Conservation (phyloP, 2,888 invertebrate species). For the Diaprepes abbreviatus region DNA sequence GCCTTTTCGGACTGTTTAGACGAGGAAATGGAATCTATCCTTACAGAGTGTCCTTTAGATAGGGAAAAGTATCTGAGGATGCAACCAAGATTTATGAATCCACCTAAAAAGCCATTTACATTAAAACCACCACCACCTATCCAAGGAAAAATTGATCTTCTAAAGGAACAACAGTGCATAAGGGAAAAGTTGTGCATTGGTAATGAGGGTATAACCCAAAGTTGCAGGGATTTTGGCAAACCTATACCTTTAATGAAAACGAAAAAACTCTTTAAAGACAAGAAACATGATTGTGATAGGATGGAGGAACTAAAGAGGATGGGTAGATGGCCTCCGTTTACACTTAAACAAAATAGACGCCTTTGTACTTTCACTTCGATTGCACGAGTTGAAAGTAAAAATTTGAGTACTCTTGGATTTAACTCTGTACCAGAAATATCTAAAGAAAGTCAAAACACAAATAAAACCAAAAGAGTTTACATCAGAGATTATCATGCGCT, state of each 20-base stretch:
- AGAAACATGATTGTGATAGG: slow-evolving; percentile 45
- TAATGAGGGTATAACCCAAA: slow-evolving; percentile 52
- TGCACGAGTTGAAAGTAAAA: neutral
- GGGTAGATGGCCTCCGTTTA: slow-evolving; percentile 48
- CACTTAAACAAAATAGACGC: slow-evolving; percentile 13
- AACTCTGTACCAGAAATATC: slow-evolving; percentile 22
- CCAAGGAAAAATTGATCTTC: slow-evolving; percentile 51
- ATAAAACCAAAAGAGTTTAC: slow-evolving; percentile 4
- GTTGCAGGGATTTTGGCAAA: slow-evolving; percentile 54
- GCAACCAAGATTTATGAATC: slow-evolving; percentile 55
- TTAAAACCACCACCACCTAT: slow-evolving; percentile 53
- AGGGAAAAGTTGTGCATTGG: slow-evolving; percentile 52
- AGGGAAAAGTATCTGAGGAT: slow-evolving; percentile 48
- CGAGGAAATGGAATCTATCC: slow-evolving; percentile 50
- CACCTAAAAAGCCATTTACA: slow-evolving; percentile 10
- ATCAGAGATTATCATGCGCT: slow-evolving; percentile 49
- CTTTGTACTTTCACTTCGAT: slow-evolving; percentile 12
- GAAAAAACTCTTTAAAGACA: slow-evolving; percentile 45
- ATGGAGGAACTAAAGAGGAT: slow-evolving; percentile 48
- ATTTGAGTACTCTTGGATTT: slow-evolving; percentile 25
- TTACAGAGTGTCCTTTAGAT: slow-evolving; percentile 55
- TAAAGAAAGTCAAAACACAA: neutral
- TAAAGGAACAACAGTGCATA: slow-evolving; percentile 55
- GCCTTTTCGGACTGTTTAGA: slow-evolving; percentile 56
- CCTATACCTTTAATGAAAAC: slow-evolving; percentile 49